These are phyloP conservation scores for Jordanella pulchra DNA, from an alignment of 2,797 vertebrate species.

Conservation along the genomic window DNA sequence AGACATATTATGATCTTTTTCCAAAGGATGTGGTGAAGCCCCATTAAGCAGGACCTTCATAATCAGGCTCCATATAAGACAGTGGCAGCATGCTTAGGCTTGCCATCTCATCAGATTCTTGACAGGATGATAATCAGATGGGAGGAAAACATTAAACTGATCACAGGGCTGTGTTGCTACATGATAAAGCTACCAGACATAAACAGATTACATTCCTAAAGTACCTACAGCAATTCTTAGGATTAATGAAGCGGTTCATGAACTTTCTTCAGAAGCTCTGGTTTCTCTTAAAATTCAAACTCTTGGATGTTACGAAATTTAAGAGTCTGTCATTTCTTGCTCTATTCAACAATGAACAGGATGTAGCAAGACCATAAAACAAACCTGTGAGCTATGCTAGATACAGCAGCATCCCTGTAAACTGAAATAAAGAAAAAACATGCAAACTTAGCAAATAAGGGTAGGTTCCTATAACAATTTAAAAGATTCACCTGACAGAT, in stretches of 20 bases:
- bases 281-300: not conserved
- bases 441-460: not conserved
- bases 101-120: conserved; percentile 32
- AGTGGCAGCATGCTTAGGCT: conserved; percentile 11
- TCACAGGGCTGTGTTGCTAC: conserved; percentile 23
- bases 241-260: conserved; percentile 2
- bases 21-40: not conserved
- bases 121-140: conserved; percentile 37
- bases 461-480: not conserved
- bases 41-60: not conserved
- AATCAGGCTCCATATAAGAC: conserved; percentile 6
- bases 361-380: not conserved
- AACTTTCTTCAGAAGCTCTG: not conserved
- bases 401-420: not conserved
- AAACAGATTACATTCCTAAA: conserved; percentile 5
- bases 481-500: not conserved
- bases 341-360: not conserved
- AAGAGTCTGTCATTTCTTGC: not conserved
- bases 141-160: conserved; percentile 30
- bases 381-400: not conserved
- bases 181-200: conserved; percentile 25
- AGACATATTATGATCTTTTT: not conserved
- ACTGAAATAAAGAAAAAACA: not conserved
- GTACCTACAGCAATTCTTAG: not conserved
- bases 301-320: not conserved